Evolutionary conservation across 2,797 vertebrate species (phyloP).

Genomic region (Naso thynnoides): DNA sequence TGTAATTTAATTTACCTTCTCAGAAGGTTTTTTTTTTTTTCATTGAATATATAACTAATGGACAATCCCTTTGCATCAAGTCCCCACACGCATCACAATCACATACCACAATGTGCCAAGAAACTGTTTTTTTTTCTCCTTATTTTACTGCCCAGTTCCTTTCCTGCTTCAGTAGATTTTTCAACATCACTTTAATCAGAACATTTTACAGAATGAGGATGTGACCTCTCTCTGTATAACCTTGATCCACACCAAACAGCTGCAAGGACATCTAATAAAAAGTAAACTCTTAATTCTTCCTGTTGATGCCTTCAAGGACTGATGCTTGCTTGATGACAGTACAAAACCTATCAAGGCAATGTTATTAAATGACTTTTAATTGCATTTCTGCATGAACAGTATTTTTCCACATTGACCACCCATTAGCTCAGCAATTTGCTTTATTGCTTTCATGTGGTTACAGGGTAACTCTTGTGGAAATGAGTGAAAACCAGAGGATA

Average conservation of each 20-base stretch:
- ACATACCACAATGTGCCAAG: constrained; percentile 9
- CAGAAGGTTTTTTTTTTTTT: constrained; percentile 10
- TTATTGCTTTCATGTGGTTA: constrained; percentile 32
- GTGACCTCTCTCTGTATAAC: constrained; percentile 20
- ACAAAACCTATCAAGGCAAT: background rate
- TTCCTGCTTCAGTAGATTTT: constrained; percentile 18
- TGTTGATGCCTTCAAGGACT: constrained; percentile 12
- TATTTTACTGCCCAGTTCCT: constrained; percentile 3
- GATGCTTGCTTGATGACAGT: background rate
- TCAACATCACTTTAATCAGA: constrained; percentile 20
- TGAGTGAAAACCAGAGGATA: constrained; percentile 30
- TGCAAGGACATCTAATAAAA: constrained; percentile 33
- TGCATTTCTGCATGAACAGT: constrained; percentile 6
- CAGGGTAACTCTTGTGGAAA: constrained; percentile 42
- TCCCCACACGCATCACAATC: constrained; percentile 1
- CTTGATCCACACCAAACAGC: constrained; percentile 28
- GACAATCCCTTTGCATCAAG: background rate
- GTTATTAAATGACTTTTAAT: background rate
- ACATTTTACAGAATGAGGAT: constrained; percentile 8
- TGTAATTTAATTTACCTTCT: constrained; percentile 17
- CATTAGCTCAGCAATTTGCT: constrained; percentile 21
- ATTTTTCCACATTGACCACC: background rate
- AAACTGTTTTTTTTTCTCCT: background rate
- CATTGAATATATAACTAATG: background rate
- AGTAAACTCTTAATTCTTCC: constrained; percentile 1